Base-by-base conservation (phyloP, 2,113 vertebrate species). In the Psephotus haematonotus region DNA sequence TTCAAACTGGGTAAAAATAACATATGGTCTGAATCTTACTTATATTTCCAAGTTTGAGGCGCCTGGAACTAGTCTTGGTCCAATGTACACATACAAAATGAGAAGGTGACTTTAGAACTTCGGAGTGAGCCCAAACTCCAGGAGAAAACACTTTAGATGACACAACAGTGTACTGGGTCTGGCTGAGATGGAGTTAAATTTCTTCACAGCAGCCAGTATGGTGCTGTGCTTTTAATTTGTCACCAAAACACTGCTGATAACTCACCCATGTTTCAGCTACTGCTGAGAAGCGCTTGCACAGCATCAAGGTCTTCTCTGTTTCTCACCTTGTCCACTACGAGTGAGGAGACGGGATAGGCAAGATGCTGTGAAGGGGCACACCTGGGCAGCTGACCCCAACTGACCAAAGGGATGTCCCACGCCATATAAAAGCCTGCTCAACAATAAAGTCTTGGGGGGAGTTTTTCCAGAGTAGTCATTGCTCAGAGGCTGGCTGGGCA, bases 241-340 rank as follows among this genome's bases (percentile, higher is more conserved):
- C 35, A 69, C 39, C 25, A 69, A 86, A 91, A 60, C 52, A 72
- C 24, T 88, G 39, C 78, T 88, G 43, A 79, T 17, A 76, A 53
- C 18, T 85, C 70, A 71, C 10, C 8, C 1, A 0, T 31, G 46
- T 50, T 72, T 62, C 43, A 91, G 53, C 27, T 49, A 23, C 39
- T 20, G 27, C 16, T 41, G 14, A 80, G 44, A 53, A 74, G 33
- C 7, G 8, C 35, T 79, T 27, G 27, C 47, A 47, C 13, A 86
- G 86, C 4, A 2, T 31, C 3, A 3, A 46, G 33, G 33, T 20
- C 41, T 82, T 67, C 33, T 53, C 12, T n/a, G 3, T 53, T 87
- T 82, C 47, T 69, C 10, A 5, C 13, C 55, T 33, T 65, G 13
- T 1, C 39, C 9, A 3, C 13, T 63, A 7, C 0, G 2, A 55